These are phyloP conservation scores for Lepus oiostolus DNA, from an alignment of 2,797 vertebrate genomes.

Conservation along the genomic window DNA sequence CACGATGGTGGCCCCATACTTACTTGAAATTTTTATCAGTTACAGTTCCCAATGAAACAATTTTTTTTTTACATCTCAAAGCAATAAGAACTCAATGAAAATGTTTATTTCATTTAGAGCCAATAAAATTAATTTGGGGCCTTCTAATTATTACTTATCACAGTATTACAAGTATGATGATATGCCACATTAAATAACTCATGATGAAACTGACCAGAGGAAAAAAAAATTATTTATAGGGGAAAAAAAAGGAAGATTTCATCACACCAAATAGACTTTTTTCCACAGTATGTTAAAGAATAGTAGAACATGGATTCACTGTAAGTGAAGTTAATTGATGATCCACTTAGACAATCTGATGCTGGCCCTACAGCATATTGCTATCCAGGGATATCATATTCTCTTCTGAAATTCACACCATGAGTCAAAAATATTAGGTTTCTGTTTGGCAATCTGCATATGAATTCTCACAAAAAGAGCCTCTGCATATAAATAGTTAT, in stretches of 20 bases:
- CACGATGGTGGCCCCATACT: too few relatives aligned
- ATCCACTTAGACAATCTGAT: constrained; percentile 63
- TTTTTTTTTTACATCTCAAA: constrained; percentile 17
- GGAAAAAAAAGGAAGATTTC: neutral
- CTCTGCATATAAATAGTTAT: constrained; percentile 67
- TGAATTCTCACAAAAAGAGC: constrained; percentile 69
- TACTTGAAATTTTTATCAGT: neutral
- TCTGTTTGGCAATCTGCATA: constrained; percentile 71
- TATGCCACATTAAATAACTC: constrained; percentile 34
- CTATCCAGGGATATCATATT: constrained; percentile 18
- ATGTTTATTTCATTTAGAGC: neutral
- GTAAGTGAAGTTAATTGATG: constrained; percentile 68
- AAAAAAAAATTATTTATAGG: constrained; percentile 35
- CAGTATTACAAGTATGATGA: neutral
- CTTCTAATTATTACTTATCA: constrained; percentile 26
- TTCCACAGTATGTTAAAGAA: neutral
- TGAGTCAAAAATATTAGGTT: constrained; percentile 65
- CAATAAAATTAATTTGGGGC: constrained; percentile 4
- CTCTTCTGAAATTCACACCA: constrained; percentile 24
- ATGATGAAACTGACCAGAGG: neutral
- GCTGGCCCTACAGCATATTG: neutral
- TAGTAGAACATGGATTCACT: constrained; percentile 46
- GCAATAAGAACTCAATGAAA: constrained; percentile 19
- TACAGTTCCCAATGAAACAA: constrained; percentile 28
- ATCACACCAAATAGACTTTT: constrained; percentile 54